Evolutionary conservation across 2,888 invertebrate species (phyloP).

Genomic region (Mellilla xanthometata): DNA sequence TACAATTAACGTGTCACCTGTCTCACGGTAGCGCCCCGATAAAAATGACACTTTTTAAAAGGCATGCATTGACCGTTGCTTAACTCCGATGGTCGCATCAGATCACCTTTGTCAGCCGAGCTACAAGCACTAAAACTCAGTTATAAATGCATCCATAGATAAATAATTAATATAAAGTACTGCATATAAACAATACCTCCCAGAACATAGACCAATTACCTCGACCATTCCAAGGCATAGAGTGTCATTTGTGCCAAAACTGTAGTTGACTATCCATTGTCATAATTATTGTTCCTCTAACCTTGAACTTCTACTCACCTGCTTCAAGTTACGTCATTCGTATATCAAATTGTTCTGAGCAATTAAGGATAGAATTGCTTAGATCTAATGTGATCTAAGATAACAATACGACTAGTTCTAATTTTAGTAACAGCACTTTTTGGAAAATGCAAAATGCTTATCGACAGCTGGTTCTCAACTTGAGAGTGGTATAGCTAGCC

Average conservation of each 20-base stretch:
- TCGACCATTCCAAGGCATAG: constrained; percentile 12
- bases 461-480: too few relatives aligned
- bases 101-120: too few relatives aligned
- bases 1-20: too few relatives aligned
- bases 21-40: too few relatives aligned
- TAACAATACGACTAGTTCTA: constrained; percentile 14
- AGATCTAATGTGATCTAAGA: constrained; percentile 20
- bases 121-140: too few relatives aligned
- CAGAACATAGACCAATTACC: too few relatives aligned
- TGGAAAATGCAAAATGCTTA: neutral
- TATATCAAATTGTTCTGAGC: constrained; percentile 16
- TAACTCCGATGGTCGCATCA: too few relatives aligned
- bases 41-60: too few relatives aligned
- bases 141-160: too few relatives aligned
- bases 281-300: constrained; percentile 27
- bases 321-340: neutral
- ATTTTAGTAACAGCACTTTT: constrained; percentile 1
- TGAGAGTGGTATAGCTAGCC: too few relatives aligned
- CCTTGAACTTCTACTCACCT: constrained; percentile 33
- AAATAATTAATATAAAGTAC: too few relatives aligned
- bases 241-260: constrained; percentile 32
- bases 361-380: constrained; percentile 16
- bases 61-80: too few relatives aligned
- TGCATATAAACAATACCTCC: constrained; percentile 6
- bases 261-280: constrained; percentile 37